Evolutionary conservation across 2,113 vertebrate genomes (phyloP).

Genomic region (Romanogobio albipinnatus): DNA sequence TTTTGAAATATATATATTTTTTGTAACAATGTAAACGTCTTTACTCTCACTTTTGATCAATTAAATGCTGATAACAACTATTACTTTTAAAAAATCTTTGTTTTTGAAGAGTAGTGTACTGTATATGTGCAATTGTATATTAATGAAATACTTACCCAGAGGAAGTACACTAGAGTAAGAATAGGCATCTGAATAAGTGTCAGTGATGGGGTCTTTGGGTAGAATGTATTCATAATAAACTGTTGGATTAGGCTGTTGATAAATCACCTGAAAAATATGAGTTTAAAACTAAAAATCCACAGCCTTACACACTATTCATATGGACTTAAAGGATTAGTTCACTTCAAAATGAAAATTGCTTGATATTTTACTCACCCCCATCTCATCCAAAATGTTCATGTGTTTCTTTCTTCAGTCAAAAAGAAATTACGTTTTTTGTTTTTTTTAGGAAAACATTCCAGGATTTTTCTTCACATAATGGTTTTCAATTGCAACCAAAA

Average conservation of each 20-base stretch:
- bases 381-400: too few relatives aligned
- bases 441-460: too few relatives aligned
- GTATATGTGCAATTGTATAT: not conserved
- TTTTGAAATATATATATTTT: too few relatives aligned
- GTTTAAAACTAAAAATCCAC: not conserved
- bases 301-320: not conserved
- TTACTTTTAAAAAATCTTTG: not conserved
- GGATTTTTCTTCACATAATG: too few relatives aligned
- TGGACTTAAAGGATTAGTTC: not conserved
- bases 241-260: conserved; percentile 72
- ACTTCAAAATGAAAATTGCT: too few relatives aligned
- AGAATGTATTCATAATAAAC: conserved; percentile 72
- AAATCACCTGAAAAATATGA: conserved; percentile 69
- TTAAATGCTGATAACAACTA: not conserved
- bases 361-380: too few relatives aligned
- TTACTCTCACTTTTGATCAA: not conserved
- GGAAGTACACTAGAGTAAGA: conserved; percentile 52
- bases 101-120: not conserved
- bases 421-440: too few relatives aligned
- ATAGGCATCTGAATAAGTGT: conserved; percentile 48
- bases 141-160: conserved; percentile 62
- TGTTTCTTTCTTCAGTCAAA: too few relatives aligned
- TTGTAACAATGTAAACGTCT: not conserved
- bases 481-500: too few relatives aligned
- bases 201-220: conserved; percentile 54